Evolutionary conservation across 37 sponge, comb jelly and placozoan genomes (phyloP).

Genomic region (Beroe ovata): DNA sequence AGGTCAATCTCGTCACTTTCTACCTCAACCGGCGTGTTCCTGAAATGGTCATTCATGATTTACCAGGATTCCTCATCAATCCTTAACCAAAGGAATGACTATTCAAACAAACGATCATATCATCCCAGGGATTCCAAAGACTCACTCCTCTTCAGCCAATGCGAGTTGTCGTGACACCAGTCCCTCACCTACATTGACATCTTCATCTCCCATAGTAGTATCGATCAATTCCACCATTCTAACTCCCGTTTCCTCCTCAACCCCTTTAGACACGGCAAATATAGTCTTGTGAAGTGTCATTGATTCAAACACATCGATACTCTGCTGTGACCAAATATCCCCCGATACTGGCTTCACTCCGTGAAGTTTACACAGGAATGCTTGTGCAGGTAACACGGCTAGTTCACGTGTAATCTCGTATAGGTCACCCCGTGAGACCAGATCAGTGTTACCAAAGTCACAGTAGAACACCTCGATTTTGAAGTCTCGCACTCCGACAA

Average conservation of each 20-base stretch:
- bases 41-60: too few relatives aligned
- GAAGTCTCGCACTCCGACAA: neutral
- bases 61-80: too few relatives aligned
- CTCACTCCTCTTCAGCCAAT: too few relatives aligned
- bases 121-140: too few relatives aligned
- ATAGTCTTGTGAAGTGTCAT: neutral
- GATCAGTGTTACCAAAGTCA: conserved; percentile 30
- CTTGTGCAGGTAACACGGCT: neutral
- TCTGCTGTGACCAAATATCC: neutral
- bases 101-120: too few relatives aligned
- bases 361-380: neutral
- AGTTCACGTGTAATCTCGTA: conserved; percentile 15
- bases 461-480: conserved; percentile 14
- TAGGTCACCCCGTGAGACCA: neutral
- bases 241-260: neutral
- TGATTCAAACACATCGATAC: neutral
- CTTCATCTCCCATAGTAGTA: conserved; percentile 3
- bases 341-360: neutral
- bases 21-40: too few relatives aligned
- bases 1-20: neutral
- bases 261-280: neutral
- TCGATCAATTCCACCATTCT: conserved; percentile 32
- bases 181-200: conserved; percentile 25
- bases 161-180: too few relatives aligned
- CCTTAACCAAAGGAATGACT: too few relatives aligned